phyloP scores from a whole-genome alignment of 1,140 invertebrate genomes.

The Drosophila nigrodunni region DNA sequence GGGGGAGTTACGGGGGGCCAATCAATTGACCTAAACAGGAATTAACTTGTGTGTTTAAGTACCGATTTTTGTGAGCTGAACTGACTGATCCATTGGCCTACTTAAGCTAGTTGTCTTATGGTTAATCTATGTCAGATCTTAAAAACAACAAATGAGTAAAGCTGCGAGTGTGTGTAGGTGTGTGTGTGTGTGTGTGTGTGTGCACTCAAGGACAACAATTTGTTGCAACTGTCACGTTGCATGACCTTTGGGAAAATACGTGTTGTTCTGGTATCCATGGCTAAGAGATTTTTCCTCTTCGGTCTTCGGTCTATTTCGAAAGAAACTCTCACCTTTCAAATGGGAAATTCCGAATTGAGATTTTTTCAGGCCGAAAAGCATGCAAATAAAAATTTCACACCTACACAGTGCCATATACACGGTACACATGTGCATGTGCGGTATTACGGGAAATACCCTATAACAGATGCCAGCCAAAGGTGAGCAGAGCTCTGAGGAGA shows the following conservation, averaged over 20 bases:
- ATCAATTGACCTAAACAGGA: conserved; percentile 18
- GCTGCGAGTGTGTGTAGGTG: conserved; percentile 8
- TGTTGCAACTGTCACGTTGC: conserved; percentile 53
- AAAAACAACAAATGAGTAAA: background rate
- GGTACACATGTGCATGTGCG: conserved; percentile 1
- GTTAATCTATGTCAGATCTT: conserved; percentile 28
- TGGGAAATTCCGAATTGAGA: conserved; percentile 66
- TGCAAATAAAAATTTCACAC: conserved; percentile 83
- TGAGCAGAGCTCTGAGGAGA: background rate
- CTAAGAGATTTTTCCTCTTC: background rate
- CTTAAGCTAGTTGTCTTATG: conserved; percentile 28
- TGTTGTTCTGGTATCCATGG: conserved; percentile 49
- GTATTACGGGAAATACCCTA: conserved; percentile 45
- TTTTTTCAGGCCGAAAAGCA: conserved; percentile 55
- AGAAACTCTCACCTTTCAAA: conserved; percentile 76
- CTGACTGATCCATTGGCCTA: conserved; percentile 39
- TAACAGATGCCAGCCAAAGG: conserved; percentile 1
- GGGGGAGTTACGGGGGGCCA: background rate
- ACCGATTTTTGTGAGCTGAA: background rate
- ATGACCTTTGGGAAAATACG: conserved; percentile 79
- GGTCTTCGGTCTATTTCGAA: conserved; percentile 32
- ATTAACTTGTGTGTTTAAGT: conserved; percentile 36
- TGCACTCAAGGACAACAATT: conserved; percentile 56
- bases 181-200: conserved; percentile 14
- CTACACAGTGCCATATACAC: conserved; percentile 16